A percentile compares a stretch with the other conserved stretches of the same genome.
These are phyloP conservation scores for Orbicella faveolata DNA, from an alignment of 64 coral and sea anemone genomes.

Conservation along the genomic window DNA sequence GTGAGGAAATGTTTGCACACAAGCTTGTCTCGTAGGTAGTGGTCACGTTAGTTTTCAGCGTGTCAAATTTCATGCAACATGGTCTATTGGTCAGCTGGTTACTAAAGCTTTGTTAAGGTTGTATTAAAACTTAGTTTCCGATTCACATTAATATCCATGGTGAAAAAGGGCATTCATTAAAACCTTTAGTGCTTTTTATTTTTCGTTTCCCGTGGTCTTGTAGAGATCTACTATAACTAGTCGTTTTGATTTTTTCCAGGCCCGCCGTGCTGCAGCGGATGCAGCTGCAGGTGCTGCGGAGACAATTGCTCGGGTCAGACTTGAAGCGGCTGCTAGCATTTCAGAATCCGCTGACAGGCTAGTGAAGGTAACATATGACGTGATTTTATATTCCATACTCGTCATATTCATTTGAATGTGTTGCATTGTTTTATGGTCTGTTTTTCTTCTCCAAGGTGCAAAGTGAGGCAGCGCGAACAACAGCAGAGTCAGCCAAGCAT, in stretches of 20 bases:
- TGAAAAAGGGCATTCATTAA: too few relatives aligned
- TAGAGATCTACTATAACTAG: too few relatives aligned
- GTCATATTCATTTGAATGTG: background rate
- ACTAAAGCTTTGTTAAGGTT: too few relatives aligned
- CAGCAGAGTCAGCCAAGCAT: constrained; percentile 55
- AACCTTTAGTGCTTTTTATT: too few relatives aligned
- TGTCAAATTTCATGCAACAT: too few relatives aligned
- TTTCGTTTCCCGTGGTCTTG: too few relatives aligned
- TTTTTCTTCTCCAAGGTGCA: constrained; percentile 46
- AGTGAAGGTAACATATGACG: constrained; percentile 44
- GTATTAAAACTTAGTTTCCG: too few relatives aligned
- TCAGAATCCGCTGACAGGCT: constrained; percentile 75
- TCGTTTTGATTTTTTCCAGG: constrained; percentile 22
- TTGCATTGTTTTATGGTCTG: background rate
- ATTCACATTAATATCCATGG: too few relatives aligned
- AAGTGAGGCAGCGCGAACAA: constrained; percentile 60
- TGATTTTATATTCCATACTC: background rate
- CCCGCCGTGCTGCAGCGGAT: constrained; percentile 71
- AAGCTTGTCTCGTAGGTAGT: too few relatives aligned
- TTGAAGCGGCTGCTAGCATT: constrained; percentile 69
- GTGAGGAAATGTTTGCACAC: too few relatives aligned
- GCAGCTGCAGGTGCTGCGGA: constrained; percentile 78
- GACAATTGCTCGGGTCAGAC: constrained; percentile 67
- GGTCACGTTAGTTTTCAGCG: too few relatives aligned
- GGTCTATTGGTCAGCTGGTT: too few relatives aligned